A percentile compares a stretch with the other conserved stretches of the same genome.
Evolutionary conservation across 2,113 vertebrate species (phyloP).

Genomic region (Ochotona curzoniae): DNA sequence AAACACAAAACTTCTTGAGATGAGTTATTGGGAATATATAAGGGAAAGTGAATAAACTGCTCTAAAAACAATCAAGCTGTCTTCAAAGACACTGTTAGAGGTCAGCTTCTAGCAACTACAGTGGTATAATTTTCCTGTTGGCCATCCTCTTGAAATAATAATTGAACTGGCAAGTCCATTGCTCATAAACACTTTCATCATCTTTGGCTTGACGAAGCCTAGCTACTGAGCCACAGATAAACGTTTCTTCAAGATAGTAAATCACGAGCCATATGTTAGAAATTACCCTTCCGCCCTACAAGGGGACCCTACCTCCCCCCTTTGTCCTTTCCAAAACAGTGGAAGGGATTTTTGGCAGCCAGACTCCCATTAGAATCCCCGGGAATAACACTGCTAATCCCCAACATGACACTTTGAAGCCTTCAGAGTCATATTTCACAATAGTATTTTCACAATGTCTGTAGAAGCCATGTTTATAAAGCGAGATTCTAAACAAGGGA

Average conservation of each 20-base stretch:
- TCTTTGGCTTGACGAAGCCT: conserved; percentile 56
- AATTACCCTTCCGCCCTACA: conserved; percentile 69
- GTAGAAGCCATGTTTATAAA: conserved; percentile 56
- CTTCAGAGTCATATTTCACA: conserved; percentile 63
- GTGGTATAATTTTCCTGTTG: conserved; percentile 63
- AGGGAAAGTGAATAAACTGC: conserved; percentile 62
- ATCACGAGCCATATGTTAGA: conserved; percentile 76
- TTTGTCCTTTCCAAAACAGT: conserved; percentile 69
- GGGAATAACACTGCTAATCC: conserved; percentile 61
- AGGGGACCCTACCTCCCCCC: conserved; percentile 33
- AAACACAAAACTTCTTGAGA: conserved; percentile 63
- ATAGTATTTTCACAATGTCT: conserved; percentile 40
- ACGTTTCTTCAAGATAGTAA: conserved; percentile 79
- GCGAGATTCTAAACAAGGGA: conserved; percentile 37
- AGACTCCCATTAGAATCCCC: conserved; percentile 55
- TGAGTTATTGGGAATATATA: conserved; percentile 66
- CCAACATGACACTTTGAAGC: conserved; percentile 40
- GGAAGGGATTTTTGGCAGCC: conserved; percentile 64
- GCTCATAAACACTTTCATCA: conserved; percentile 77
- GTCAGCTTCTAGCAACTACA: conserved; percentile 47
- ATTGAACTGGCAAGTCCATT: conserved; percentile 64
- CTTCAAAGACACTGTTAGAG: conserved; percentile 51
- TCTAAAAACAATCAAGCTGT: conserved; percentile 72
- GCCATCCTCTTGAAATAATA: conserved; percentile 70
- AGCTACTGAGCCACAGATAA: conserved; percentile 77